phyloP scores from a whole-genome alignment of 2,888 invertebrate genomes.

The Ophraella communa region DNA sequence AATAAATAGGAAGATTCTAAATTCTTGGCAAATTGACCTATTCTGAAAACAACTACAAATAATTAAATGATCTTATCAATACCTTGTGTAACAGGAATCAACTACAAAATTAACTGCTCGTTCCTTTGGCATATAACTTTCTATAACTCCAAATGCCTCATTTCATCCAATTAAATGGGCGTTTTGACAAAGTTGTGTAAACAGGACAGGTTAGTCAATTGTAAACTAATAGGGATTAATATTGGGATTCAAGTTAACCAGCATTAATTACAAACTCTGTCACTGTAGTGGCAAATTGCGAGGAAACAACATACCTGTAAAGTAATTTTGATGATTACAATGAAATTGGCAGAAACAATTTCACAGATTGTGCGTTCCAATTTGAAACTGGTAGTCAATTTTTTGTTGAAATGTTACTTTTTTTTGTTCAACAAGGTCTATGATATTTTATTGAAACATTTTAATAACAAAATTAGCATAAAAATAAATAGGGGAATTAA shows the following conservation, averaged over 20 bases:
- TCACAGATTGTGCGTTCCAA: background rate
- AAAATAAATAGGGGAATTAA: too few relatives aligned
- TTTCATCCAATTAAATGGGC: background rate
- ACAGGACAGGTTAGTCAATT: background rate
- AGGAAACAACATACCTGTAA: slow-evolving; percentile 9
- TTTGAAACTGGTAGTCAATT: too few relatives aligned
- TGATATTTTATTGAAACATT: too few relatives aligned
- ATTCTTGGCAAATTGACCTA: too few relatives aligned
- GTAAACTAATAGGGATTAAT: background rate
- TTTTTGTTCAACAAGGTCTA: too few relatives aligned
- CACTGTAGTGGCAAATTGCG: slow-evolving; percentile 7
- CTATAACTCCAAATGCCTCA: background rate
- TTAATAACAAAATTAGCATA: too few relatives aligned
- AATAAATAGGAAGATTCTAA: too few relatives aligned
- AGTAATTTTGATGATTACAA: slow-evolving; percentile 17
- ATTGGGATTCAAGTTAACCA: background rate
- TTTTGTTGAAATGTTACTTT: too few relatives aligned
- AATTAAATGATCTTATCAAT: background rate
- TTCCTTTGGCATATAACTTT: background rate
- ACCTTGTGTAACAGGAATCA: background rate
- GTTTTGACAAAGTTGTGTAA: background rate
- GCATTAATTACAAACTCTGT: slow-evolving; percentile 4
- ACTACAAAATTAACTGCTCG: background rate
- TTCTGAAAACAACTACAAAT: too few relatives aligned
- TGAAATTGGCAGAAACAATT: slow-evolving; percentile 18